Evolutionary conservation across 2,797 vertebrate species (phyloP).

Genomic region (Eulemur coronatus): DNA sequence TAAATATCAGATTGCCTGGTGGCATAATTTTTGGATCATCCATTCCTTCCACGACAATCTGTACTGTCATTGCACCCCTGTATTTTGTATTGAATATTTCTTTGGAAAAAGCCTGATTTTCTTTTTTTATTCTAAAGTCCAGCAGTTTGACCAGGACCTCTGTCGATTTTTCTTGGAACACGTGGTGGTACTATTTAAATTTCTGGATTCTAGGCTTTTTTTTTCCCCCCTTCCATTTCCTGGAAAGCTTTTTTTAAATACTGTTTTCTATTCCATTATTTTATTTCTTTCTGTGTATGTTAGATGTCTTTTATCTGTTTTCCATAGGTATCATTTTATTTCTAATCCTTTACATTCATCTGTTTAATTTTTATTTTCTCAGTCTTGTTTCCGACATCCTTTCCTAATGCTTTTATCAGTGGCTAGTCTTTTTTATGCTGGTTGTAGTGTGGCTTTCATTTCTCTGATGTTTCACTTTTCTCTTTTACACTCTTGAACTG

Average conservation of each 20-base stretch:
- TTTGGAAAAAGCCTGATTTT: neutral
- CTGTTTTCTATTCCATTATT: neutral
- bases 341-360: neutral
- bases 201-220: neutral
- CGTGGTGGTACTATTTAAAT: neutral
- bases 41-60: neutral
- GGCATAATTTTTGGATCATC: neutral
- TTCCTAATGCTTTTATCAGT: neutral
- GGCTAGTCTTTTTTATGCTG: neutral
- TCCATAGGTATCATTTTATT: neutral
- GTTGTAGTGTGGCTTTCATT: neutral
- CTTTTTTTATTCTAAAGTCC: neutral
- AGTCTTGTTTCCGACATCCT: neutral
- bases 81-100: constrained; percentile 26
- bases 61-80: neutral
- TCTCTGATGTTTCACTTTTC: neutral
- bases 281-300: neutral
- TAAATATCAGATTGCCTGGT: neutral
- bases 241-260: constrained; percentile 2
- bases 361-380: constrained; percentile 25
- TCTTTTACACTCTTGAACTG: neutral
- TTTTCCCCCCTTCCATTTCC: fast-evolving
- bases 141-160: neutral
- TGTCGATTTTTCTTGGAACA: neutral
- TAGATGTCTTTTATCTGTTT: neutral